phyloP scores from a whole-genome alignment of 2,113 vertebrate species.

The Oreochromis niloticus region DNA sequence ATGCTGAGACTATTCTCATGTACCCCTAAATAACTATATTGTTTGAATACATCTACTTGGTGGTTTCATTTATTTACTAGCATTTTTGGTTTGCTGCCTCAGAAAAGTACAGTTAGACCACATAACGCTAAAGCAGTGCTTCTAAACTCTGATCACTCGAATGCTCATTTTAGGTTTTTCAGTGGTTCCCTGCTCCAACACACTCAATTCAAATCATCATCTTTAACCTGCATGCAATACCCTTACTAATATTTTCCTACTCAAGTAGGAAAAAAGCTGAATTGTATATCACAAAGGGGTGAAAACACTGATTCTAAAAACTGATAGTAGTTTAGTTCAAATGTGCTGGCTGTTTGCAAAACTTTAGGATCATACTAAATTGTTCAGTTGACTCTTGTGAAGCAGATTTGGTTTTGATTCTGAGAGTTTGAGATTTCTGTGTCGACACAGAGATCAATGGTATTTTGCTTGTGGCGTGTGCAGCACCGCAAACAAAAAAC shows the following conservation, averaged over 20 bases:
- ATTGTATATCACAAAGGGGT: not conserved
- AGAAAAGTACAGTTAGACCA: not conserved
- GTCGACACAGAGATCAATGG: not conserved
- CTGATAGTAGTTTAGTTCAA: not conserved
- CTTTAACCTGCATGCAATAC: rapidly evolving
- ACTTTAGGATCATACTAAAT: not conserved
- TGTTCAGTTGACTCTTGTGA: not conserved
- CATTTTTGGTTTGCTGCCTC: not conserved
- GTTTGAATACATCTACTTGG: not conserved
- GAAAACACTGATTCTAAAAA: not conserved
- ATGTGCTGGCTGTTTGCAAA: not conserved
- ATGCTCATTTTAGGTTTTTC: not conserved
- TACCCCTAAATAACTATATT: not conserved
- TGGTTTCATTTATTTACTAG: not conserved
- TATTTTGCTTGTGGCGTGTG: not conserved
- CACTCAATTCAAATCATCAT: not conserved
- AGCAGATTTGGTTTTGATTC: not conserved
- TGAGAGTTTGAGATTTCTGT: not conserved
- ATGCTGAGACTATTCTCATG: not conserved
- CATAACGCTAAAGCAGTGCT: not conserved
- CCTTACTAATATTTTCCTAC: not conserved
- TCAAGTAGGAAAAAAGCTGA: not conserved
- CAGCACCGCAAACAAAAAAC: not conserved
- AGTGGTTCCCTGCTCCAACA: not conserved
- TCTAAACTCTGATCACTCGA: not conserved